Percentiles rank a stretch among this genome's conserved stretches.
phyloP scores from a whole-genome alignment of 2,797 vertebrate species.

The Trachops cirrhosus region DNA sequence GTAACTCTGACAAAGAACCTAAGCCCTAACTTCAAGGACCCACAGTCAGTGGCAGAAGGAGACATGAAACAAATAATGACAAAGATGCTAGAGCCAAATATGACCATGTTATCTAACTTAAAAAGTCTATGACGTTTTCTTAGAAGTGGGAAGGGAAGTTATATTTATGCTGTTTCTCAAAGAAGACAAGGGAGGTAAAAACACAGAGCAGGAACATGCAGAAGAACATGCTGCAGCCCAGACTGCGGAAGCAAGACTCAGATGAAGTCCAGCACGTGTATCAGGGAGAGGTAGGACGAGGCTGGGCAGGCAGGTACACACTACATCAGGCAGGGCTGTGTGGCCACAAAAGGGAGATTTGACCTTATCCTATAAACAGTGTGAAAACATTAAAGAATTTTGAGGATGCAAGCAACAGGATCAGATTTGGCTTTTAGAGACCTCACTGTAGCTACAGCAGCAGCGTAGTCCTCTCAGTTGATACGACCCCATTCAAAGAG shows the following conservation, averaged over 20 bases:
- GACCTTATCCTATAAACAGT: neutral
- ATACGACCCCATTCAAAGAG: neutral
- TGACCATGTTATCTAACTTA: neutral
- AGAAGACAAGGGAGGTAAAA: neutral
- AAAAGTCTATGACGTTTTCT: neutral
- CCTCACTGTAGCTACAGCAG: neutral
- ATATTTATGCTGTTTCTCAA: neutral
- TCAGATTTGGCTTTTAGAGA: neutral
- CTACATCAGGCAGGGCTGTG: accelerated
- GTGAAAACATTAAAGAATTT: neutral
- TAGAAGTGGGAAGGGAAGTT: neutral
- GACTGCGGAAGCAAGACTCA: neutral
- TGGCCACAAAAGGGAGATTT: too few species aligned
- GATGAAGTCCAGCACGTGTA: accelerated
- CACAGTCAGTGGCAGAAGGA: neutral
- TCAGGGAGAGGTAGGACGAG: neutral
- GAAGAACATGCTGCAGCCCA: neutral
- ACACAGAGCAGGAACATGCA: neutral
- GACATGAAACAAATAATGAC: neutral
- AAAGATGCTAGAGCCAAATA: neutral
- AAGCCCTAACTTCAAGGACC: neutral
- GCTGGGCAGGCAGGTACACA: accelerated
- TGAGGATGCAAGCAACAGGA: neutral
- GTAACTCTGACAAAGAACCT: neutral
- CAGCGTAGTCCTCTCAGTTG: neutral